Evolutionary conservation across 2,113 vertebrate genomes (phyloP), one percentile per base, ranked within the genome.

Genomic region (Verasper variegatus): DNA sequence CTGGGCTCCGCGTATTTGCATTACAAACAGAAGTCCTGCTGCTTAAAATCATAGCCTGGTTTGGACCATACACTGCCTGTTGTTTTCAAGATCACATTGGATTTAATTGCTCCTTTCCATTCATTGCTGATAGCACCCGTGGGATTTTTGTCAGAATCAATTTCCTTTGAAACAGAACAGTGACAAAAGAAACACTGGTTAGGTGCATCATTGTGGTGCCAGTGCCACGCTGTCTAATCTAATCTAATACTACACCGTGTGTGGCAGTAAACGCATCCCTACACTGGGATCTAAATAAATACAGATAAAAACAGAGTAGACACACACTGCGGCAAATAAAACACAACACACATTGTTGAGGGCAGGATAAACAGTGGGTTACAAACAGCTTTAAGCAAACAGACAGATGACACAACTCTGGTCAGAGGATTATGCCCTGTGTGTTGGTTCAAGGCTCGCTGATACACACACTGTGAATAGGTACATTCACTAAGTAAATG

Each of bases 51-150:
- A 81, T 77, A 83, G 79, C 47, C 71, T 54, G 60, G 52, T 84
- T 81, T 76, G 79, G 74, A 77, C 76, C 78, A 57, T 70, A 82
- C 70, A 69, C 75, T 73, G 81, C 62, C 71, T 74, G 76, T 84
- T 93, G 87, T 92, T 91, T 90, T 86, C 77, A 79, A 65, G 82
- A 82, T 81, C 49, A 67, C 35, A 60, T 75, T 80, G 71, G 82
- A 67, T 84, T 90, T 88, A 92, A 92, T 92, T 91, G 86, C 84
- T 86, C 58, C 58, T 71, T 80, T 91, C 81, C 81, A 84, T 90
- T 90, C 78, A 85, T 40, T 71, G 81, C 68, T 76, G 81, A 90
- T 89, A 67, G 88, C 86, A 83, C 90, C 83, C 78, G n/a, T 73
- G 85, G 88, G 92, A 91, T 73, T 87, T 71, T 70, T 63, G 73